Evolutionary conservation across 2,113 vertebrate genomes (phyloP).

Genomic region (Diphyllodes magnificus): DNA sequence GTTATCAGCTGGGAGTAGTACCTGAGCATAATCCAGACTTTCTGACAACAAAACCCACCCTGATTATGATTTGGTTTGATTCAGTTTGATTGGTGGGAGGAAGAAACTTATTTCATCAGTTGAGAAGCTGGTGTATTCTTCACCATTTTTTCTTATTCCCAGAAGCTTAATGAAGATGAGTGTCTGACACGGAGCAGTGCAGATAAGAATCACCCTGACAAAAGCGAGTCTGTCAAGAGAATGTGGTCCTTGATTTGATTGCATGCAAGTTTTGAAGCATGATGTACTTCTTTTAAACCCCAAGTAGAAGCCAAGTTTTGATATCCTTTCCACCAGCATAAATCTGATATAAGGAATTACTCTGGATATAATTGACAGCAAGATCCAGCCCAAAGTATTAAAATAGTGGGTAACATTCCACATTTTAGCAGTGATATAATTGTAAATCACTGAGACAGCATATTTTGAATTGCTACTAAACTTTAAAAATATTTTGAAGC

Average conservation of each 20-base stretch:
- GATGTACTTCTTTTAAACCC: constrained; percentile 1
- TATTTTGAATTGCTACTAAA: constrained; percentile 29
- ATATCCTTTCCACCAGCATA: constrained; percentile 36
- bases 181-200: background rate
- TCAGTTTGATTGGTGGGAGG: background rate
- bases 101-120: constrained; percentile 13
- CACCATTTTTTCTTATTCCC: background rate
- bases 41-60: background rate
- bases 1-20: background rate
- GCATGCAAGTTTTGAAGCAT: background rate
- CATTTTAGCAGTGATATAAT: background rate
- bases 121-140: background rate
- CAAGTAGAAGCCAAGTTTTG: background rate
- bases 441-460: background rate
- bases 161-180: background rate
- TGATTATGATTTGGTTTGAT: background rate
- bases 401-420: background rate
- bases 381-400: background rate
- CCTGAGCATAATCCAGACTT: constrained; percentile 15
- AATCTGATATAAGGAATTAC: background rate
- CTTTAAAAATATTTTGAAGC: constrained; percentile 44
- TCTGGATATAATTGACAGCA: background rate
- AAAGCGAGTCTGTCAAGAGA: background rate
- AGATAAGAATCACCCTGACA: background rate
- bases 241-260: constrained; percentile 1